These are phyloP conservation scores for Triplophysa rosa DNA, from an alignment of 2,113 vertebrate genomes.

Conservation along the genomic window DNA sequence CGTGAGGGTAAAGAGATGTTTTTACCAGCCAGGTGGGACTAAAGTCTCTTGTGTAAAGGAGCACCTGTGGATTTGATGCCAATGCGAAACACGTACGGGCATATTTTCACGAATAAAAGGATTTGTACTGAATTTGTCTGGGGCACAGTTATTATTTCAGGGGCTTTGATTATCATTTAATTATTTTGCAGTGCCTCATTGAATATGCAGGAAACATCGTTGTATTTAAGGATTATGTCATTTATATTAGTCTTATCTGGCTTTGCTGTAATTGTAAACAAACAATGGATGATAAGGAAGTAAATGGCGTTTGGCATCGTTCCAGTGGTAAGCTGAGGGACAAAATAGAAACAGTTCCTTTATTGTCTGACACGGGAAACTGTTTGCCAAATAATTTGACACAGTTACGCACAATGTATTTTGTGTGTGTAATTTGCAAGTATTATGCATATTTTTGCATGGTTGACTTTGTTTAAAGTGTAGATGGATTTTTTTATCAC, in stretches of 20 bases:
- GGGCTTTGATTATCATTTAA: neutral
- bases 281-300: constrained; percentile 12
- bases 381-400: neutral
- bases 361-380: neutral
- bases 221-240: neutral
- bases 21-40: constrained; percentile 39
- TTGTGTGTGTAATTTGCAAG: neutral
- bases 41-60: neutral
- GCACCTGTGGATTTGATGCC: constrained; percentile 13
- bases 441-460: constrained; percentile 1
- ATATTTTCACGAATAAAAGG: neutral
- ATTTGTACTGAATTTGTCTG: neutral
- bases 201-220: neutral
- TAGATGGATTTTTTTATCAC: neutral
- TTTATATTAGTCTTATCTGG: constrained; percentile 9
- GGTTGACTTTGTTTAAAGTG: neutral
- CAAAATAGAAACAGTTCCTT: constrained; percentile 16
- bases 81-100: constrained; percentile 8
- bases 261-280: constrained; percentile 25
- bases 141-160: neutral
- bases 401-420: neutral
- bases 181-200: neutral
- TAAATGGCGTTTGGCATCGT: neutral
- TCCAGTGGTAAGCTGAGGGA: neutral
- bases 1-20: constrained; percentile 13